Evolutionary conservation across 2,888 invertebrate genomes (phyloP).

Genomic region (Lasioglossum leucozonium): DNA sequence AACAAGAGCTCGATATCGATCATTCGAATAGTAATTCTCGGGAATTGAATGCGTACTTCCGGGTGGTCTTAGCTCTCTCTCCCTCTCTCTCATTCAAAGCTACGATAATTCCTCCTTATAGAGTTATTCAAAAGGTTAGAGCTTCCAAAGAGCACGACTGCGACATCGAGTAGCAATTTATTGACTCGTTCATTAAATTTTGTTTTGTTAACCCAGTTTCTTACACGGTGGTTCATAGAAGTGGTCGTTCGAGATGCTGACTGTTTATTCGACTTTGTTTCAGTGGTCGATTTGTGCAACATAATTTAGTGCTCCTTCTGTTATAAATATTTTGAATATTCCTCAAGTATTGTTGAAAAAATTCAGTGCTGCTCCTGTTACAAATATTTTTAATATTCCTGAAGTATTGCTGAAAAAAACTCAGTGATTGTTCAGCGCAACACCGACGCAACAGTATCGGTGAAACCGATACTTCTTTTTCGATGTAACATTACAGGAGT

Average conservation of each 20-base stretch:
- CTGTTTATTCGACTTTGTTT: not conserved
- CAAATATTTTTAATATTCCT: no score
- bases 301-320: no score
- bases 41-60: not conserved
- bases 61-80: not conserved
- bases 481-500: constrained; percentile 33
- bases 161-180: not conserved
- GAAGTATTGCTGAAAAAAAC: no score
- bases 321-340: no score
- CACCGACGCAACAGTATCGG: constrained; percentile 9
- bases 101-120: not conserved
- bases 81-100: not conserved
- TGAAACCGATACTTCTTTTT: constrained; percentile 8
- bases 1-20: constrained; percentile 42
- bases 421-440: not conserved
- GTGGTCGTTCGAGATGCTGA: not conserved
- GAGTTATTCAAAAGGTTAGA: not conserved
- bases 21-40: constrained; percentile 18
- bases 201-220: not conserved
- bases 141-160: not conserved
- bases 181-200: not conserved
- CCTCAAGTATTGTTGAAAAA: no score
- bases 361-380: no score
- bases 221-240: not conserved
- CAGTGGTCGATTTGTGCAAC: not conserved